These are phyloP conservation scores for Meiosimyza decipiens DNA, from an alignment of 2,888 invertebrate genomes.

Conservation along the genomic window DNA sequence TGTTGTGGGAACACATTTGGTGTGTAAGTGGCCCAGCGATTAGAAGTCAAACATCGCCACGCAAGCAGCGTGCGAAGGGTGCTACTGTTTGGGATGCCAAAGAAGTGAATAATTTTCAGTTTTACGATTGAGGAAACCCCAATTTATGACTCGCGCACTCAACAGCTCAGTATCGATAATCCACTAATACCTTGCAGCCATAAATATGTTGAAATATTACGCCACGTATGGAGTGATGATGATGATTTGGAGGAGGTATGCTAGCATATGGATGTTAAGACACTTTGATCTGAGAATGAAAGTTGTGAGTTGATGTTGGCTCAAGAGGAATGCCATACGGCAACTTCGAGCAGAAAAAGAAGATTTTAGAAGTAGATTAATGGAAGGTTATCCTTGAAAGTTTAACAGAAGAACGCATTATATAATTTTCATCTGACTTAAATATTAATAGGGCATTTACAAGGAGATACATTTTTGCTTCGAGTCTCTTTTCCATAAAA, in stretches of 20 bases:
- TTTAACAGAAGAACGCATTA: too few species aligned
- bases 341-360: too few species aligned
- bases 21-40: too few species aligned
- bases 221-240: not conserved
- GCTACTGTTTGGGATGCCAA: too few species aligned
- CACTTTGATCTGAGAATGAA: constrained; percentile 17
- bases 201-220: constrained; percentile 25
- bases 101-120: not conserved
- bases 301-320: constrained; percentile 50
- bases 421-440: too few species aligned
- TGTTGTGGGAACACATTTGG: constrained; percentile 18
- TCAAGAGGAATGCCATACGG: constrained; percentile 32
- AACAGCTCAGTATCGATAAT: constrained; percentile 24
- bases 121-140: constrained; percentile 21
- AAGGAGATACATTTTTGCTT: too few species aligned
- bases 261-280: constrained; percentile 16
- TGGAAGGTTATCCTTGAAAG: too few species aligned
- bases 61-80: too few species aligned
- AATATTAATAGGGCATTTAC: too few species aligned
- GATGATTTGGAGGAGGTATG: constrained; percentile 3
- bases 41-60: too few species aligned
- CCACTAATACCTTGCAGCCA: constrained; percentile 11
- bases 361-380: too few species aligned
- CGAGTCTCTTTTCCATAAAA: too few species aligned
- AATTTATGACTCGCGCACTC: constrained; percentile 17